phyloP scores from a whole-genome alignment of 53 echinoderm and acorn worm genomes.

The Mesocentrotus franciscanus region DNA sequence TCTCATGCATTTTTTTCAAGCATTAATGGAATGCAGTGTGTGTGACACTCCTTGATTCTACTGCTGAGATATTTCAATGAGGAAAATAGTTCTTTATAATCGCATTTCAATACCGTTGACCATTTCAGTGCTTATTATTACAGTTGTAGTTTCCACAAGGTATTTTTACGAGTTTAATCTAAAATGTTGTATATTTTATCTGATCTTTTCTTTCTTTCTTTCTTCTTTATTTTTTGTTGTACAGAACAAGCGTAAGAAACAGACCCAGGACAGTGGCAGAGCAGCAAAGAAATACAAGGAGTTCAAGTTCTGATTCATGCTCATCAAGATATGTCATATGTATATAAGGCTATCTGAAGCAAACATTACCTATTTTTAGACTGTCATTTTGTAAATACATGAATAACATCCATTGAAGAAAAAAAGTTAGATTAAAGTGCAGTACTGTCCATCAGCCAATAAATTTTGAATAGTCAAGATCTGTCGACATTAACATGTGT shows the following conservation, averaged over 20 bases:
- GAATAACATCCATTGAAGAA: not conserved
- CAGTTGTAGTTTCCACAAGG: not conserved
- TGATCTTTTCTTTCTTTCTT: no score
- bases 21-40: not conserved
- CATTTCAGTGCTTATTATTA: not conserved
- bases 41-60: not conserved
- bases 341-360: not conserved
- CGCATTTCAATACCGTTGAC: not conserved
- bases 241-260: conserved; percentile 99
- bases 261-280: conserved; percentile 86
- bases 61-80: not conserved
- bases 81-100: not conserved
- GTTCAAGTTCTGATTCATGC: conserved; percentile 86
- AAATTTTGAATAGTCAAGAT: not conserved
- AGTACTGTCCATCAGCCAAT: not conserved
- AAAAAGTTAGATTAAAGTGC: not conserved
- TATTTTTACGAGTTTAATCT: not conserved
- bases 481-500: not conserved
- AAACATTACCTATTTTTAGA: not conserved
- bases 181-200: not conserved
- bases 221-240: not conserved
- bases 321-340: not conserved
- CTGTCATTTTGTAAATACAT: conserved; percentile 24
- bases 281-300: conserved; percentile 99
- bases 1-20: not conserved